Conservation (phyloP, 2,113 vertebrate species). For the Rhombomys opimus region DNA sequence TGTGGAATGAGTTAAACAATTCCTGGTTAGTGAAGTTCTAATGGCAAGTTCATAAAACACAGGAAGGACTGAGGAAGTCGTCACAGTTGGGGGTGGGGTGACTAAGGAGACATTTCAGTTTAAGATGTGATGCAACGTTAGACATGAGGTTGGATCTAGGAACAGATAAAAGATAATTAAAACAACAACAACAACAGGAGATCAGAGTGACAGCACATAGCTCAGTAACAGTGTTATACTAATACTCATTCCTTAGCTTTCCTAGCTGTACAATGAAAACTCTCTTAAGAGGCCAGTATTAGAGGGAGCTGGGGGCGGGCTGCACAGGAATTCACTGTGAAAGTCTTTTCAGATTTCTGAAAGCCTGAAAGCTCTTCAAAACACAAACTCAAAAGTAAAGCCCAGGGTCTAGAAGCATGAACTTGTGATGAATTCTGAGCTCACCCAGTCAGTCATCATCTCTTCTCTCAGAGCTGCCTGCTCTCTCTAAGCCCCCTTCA, state of each 20-base stretch:
- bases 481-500: conserved; percentile 11
- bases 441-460: not conserved
- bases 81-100: not conserved
- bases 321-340: not conserved
- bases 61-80: not conserved
- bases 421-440: not conserved
- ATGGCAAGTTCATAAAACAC: not conserved
- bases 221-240: not conserved
- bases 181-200: not conserved
- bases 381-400: conserved; percentile 42
- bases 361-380: conserved; percentile 48
- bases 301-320: not conserved
- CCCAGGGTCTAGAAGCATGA: not conserved
- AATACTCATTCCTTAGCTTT: conserved; percentile 35
- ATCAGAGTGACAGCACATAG: not conserved
- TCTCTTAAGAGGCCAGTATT: not conserved
- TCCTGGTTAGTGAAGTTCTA: not conserved
- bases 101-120: not conserved
- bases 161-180: not conserved
- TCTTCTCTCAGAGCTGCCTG: not conserved
- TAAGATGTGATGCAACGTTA: not conserved
- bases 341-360: conserved; percentile 11
- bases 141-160: not conserved
- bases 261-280: not conserved
- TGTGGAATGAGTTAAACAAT: not conserved